phyloP scores from a whole-genome alignment of 1,140 invertebrate species.

The Drosophila nigrodunni region DNA sequence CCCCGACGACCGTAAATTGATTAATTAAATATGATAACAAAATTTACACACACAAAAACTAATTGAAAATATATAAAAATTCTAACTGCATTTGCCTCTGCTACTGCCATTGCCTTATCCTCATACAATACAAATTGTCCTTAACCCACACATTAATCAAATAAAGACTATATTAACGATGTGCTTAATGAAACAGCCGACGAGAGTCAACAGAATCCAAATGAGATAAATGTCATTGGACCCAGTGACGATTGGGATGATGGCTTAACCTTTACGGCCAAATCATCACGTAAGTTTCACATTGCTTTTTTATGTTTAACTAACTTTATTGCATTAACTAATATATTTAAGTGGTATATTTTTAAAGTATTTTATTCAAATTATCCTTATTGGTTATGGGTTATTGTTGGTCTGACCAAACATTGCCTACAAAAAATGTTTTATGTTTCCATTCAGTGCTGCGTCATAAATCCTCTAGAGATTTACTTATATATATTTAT shows the following conservation, averaged over 20 bases:
- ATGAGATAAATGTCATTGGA: constrained; percentile 77
- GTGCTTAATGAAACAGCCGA: constrained; percentile 90
- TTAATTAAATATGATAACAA: constrained; percentile 25
- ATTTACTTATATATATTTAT: constrained; percentile 14
- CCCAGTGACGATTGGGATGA: constrained; percentile 91
- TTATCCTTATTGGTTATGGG: constrained; percentile 28
- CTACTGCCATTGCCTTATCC: constrained; percentile 14
- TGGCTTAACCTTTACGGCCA: constrained; percentile 93
- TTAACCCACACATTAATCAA: constrained; percentile 28
- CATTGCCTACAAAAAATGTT: constrained; percentile 29
- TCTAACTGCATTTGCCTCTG: constrained; percentile 26
- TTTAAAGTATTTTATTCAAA: constrained; percentile 10
- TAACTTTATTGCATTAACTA: constrained; percentile 24
- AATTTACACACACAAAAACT: constrained; percentile 33
- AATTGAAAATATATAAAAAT: constrained; percentile 19
- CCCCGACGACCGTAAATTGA: constrained; percentile 40
- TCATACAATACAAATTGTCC: constrained; percentile 23
- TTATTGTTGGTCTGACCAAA: constrained; percentile 33
- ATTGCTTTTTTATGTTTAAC: constrained; percentile 13
- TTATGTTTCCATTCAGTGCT: constrained; percentile 16
- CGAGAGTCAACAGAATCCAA: constrained; percentile 83
- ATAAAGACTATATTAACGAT: constrained; percentile 91
- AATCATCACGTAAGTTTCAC: constrained; percentile 90
- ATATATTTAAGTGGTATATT: constrained; percentile 4
- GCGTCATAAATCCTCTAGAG: constrained; percentile 20